Conservation (phyloP, 2,113 vertebrate genomes). For the Nansenia antarctica region DNA sequence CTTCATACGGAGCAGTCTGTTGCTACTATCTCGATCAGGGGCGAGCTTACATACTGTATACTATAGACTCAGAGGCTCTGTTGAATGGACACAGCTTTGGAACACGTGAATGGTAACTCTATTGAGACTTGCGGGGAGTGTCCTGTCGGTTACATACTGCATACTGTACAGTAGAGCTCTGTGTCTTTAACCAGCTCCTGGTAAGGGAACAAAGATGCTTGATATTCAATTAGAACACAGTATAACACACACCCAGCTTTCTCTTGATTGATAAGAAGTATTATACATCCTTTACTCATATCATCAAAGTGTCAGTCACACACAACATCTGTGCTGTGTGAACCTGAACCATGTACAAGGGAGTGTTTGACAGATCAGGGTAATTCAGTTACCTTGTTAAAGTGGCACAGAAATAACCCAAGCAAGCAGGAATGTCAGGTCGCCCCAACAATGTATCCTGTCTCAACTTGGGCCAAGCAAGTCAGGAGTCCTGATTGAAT, state of each 20-base stretch:
- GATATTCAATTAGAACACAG: too few relatives aligned
- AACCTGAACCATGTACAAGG: neutral
- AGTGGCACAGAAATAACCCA: neutral
- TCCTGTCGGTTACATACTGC: too few relatives aligned
- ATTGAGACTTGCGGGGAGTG: too few relatives aligned
- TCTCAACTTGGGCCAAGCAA: neutral
- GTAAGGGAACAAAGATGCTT: too few relatives aligned
- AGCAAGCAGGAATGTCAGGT: constrained; percentile 1
- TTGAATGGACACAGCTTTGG: neutral
- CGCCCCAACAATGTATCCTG: neutral
- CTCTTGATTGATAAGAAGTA: neutral
- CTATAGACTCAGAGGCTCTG: neutral
- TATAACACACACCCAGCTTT: neutral
- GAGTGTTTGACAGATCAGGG: neutral
- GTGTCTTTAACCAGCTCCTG: too few relatives aligned
- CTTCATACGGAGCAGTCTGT: too few relatives aligned
- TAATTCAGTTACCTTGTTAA: constrained; percentile 1
- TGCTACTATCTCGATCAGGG: too few relatives aligned
- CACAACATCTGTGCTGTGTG: neutral
- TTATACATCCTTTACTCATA: neutral
- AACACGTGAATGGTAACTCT: neutral
- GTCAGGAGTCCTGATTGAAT: constrained; percentile 13
- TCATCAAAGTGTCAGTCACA: neutral
- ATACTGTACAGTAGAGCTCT: too few relatives aligned
- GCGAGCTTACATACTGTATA: too few relatives aligned